Percentiles rank a stretch among this genome's conserved stretches.
phyloP scores from a whole-genome alignment of 2,888 invertebrate genomes.

The Anarsia innoxiella region DNA sequence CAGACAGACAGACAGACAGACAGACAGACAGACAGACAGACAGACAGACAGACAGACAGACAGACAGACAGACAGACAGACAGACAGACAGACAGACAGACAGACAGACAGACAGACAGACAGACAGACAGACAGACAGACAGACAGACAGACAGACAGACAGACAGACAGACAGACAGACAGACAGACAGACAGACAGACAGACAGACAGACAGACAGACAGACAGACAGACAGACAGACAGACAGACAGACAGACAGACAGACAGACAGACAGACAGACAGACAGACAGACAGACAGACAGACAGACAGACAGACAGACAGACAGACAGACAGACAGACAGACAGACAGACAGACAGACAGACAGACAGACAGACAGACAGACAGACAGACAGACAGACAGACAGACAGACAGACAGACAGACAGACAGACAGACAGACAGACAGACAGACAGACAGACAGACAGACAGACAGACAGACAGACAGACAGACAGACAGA shows the following conservation, averaged over 20 bases:
- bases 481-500: conserved; percentile 4
- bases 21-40: conserved; percentile 2
- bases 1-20: conserved; percentile 2
- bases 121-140: conserved; percentile 2
- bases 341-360: conserved; percentile 1
- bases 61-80: conserved; percentile 2
- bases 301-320: neutral
- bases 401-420: conserved; percentile 3
- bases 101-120: conserved; percentile 2
- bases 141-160: conserved; percentile 2
- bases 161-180: conserved; percentile 2
- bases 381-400: neutral
- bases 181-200: conserved; percentile 2
- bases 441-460: conserved; percentile 3
- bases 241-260: conserved; percentile 1
- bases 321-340: conserved; percentile 1
- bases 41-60: conserved; percentile 2
- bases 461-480: conserved; percentile 4
- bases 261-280: conserved; percentile 1
- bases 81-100: conserved; percentile 2
- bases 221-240: conserved; percentile 1
- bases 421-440: conserved; percentile 5
- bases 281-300: neutral
- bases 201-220: conserved; percentile 2
- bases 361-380: neutral